A percentile compares a stretch with the other conserved stretches of the same genome.
Conservation (phyloP, 1,140 invertebrate species). For the Chironomus tepperi region DNA sequence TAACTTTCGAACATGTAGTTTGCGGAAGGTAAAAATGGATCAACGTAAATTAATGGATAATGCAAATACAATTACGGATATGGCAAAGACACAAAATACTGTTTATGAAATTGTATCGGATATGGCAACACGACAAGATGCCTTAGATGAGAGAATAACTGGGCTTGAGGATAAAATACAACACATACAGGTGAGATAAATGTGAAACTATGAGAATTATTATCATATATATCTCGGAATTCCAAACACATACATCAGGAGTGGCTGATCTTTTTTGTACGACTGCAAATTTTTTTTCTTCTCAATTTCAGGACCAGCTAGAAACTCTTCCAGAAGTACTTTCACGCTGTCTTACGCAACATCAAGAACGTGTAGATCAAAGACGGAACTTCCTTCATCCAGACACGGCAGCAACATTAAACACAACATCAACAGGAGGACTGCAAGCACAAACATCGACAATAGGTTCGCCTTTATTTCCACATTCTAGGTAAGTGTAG, state of each 20-base stretch:
- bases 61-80: slow-evolving; percentile 97
- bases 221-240: too few species aligned
- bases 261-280: too few species aligned
- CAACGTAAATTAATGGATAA: slow-evolving; percentile 99
- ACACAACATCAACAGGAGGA: slow-evolving; percentile 41
- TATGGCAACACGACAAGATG: slow-evolving; percentile 84
- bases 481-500: slow-evolving; percentile 38
- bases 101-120: slow-evolving; percentile 96
- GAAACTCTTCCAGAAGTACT: slow-evolving; percentile 76
- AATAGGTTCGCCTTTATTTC: slow-evolving; percentile 39
- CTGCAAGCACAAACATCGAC: slow-evolving; percentile 36
- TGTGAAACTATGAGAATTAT: too few species aligned
- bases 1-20: slow-evolving; percentile 49
- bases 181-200: slow-evolving; percentile 52
- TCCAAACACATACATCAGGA: too few species aligned
- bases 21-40: slow-evolving; percentile 99
- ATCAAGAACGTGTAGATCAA: slow-evolving; percentile 59
- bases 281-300: not conserved
- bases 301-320: slow-evolving; percentile 41
- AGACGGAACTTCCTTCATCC: slow-evolving; percentile 75
- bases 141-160: slow-evolving; percentile 76
- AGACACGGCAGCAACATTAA: slow-evolving; percentile 58
- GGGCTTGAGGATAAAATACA: slow-evolving; percentile 80
- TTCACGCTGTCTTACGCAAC: slow-evolving; percentile 60
- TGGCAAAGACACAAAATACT: slow-evolving; percentile 98